These are phyloP conservation scores for Diplodus sargus DNA, from an alignment of 2,797 vertebrate genomes.

Conservation along the genomic window DNA sequence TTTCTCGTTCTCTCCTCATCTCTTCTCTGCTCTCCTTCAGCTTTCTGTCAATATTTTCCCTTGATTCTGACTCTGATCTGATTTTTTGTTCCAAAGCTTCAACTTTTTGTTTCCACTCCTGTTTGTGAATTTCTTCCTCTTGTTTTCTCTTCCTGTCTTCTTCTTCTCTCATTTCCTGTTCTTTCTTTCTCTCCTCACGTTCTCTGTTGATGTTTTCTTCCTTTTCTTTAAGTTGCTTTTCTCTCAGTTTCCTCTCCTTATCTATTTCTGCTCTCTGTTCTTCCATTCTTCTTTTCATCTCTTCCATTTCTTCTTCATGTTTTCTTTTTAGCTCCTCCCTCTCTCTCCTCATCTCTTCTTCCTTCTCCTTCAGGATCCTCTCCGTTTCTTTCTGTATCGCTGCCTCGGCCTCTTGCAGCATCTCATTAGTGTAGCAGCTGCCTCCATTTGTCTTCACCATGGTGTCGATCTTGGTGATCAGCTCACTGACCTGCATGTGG, in stretches of 20 bases:
- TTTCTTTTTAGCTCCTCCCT: background rate
- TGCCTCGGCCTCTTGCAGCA: constrained; percentile 42
- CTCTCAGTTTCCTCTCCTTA: background rate
- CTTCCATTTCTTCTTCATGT: background rate
- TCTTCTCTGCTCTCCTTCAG: too few relatives aligned
- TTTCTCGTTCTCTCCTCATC: too few relatives aligned
- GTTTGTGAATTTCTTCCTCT: background rate
- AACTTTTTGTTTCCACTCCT: background rate
- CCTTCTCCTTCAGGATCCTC: background rate
- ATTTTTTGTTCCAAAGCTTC: background rate
- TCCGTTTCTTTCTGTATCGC: background rate
- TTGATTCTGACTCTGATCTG: too few relatives aligned
- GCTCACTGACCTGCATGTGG: constrained; percentile 5
- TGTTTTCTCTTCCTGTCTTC: background rate
- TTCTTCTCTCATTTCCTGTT: background rate
- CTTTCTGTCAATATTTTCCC: too few relatives aligned
- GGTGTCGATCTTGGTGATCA: background rate
- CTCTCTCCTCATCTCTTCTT: background rate
- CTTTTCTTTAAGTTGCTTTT: constrained; percentile 3
- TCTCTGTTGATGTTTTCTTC: background rate
- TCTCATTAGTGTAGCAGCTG: constrained; percentile 50
- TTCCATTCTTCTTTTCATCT: background rate
- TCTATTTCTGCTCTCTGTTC: background rate
- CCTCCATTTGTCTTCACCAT: constrained; percentile 18
- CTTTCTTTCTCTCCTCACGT: background rate